Conservation (phyloP, 2,888 invertebrate species). For the Congeria kusceri region DNA sequence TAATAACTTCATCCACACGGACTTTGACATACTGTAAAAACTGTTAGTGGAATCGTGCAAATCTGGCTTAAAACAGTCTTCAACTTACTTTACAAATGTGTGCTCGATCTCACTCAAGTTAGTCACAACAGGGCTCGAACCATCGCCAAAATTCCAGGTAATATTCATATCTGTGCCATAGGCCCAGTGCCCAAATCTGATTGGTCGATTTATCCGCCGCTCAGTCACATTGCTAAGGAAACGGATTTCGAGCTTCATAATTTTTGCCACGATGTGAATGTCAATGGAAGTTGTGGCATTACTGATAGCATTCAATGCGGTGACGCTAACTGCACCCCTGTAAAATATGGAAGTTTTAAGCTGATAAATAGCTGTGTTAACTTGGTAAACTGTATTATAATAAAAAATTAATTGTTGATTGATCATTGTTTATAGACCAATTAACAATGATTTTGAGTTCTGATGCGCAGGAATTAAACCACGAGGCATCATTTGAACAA, state of each 20-base stretch:
- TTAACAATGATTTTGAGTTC: too few species aligned
- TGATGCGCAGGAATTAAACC: too few species aligned
- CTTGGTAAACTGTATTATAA: too few species aligned
- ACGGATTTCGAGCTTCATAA: constrained; percentile 57
- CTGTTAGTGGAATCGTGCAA: too few species aligned
- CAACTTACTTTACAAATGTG: constrained; percentile 68
- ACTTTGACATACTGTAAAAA: too few species aligned
- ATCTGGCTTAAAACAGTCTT: too few species aligned
- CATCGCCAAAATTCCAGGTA: constrained; percentile 84
- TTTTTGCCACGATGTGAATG: constrained; percentile 73
- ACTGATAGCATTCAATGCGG: constrained; percentile 78
- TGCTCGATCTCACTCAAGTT: constrained; percentile 57
- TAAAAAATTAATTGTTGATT: too few species aligned
- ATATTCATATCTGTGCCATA: constrained; percentile 82
- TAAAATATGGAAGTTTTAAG: constrained; percentile 11
- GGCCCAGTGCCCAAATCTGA: constrained; percentile 72
- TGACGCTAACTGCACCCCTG: constrained; percentile 79
- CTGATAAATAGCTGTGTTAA: too few species aligned
- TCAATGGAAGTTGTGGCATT: constrained; percentile 73
- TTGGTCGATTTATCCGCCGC: constrained; percentile 69
- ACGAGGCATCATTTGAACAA: too few species aligned
- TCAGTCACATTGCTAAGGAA: constrained; percentile 57
- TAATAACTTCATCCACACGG: too few species aligned
- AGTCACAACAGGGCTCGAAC: constrained; percentile 52
- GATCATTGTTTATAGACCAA: too few species aligned